Evolutionary conservation across 2,113 vertebrate genomes (phyloP).

Genomic region (Mohoua ochrocephala): DNA sequence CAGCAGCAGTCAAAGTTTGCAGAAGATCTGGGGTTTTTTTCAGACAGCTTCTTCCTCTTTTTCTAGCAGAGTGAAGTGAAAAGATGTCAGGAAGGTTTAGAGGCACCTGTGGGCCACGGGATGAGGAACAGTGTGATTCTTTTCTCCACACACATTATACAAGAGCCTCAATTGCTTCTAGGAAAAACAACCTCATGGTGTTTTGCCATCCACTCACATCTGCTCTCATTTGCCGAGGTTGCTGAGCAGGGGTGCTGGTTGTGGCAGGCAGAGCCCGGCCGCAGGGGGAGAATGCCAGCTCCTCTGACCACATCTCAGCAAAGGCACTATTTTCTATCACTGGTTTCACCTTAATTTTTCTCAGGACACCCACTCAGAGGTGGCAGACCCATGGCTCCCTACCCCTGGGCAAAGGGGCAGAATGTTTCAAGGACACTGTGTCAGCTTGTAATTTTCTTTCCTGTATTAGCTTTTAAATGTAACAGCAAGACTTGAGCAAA

Average conservation of each 20-base stretch:
- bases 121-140: background rate
- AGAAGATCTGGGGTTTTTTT: background rate
- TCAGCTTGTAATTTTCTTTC: background rate
- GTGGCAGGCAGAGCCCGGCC: background rate
- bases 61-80: background rate
- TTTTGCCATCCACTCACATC: background rate
- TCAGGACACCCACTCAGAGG: background rate
- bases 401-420: background rate
- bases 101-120: background rate
- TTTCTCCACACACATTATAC: background rate
- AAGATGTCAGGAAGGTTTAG: background rate
- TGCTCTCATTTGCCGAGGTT: background rate
- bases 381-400: background rate
- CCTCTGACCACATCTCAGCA: background rate
- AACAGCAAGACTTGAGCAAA: background rate
- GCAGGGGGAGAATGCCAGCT: background rate
- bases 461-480: background rate
- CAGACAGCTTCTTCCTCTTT: background rate
- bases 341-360: background rate
- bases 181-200: background rate
- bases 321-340: background rate
- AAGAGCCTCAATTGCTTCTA: background rate
- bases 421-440: background rate
- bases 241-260: background rate
- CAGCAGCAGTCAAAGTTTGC: background rate